These are phyloP conservation scores for Schizopygopsis malacanthus DNA, from an alignment of 2,797 vertebrate genomes.

Conservation along the genomic window DNA sequence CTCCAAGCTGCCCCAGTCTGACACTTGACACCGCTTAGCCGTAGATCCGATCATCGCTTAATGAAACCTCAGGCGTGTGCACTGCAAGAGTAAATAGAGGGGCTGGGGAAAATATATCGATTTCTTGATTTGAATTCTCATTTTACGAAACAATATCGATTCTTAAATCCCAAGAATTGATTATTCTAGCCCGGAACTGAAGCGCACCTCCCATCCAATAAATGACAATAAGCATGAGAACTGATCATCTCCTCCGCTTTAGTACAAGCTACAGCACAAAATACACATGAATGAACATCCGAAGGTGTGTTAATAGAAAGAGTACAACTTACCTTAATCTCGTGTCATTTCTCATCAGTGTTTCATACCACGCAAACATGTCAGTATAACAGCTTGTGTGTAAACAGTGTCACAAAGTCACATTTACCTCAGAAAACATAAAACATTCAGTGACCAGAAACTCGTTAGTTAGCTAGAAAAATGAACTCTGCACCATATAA, in stretches of 20 bases:
- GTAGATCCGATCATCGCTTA: constrained; percentile 7
- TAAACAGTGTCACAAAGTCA: not conserved
- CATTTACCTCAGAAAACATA: not conserved
- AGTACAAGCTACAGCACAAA: not conserved
- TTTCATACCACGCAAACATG: not conserved
- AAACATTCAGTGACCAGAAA: not conserved
- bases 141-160: too few relatives aligned
- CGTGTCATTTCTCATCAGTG: not conserved
- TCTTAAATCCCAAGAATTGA: too few relatives aligned
- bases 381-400: not conserved
- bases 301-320: not conserved
- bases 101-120: not conserved
- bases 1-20: not conserved
- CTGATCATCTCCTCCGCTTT: not conserved
- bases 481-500: not conserved
- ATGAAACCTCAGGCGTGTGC: constrained; percentile 11
- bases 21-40: constrained; percentile 5
- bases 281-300: not conserved
- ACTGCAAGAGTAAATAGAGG: not conserved
- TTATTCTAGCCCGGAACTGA: too few relatives aligned
- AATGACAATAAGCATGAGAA: not conserved
- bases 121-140: too few relatives aligned
- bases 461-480: not conserved
- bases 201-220: not conserved
- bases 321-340: not conserved